Base-by-base conservation (phyloP, 2,797 vertebrate genomes). In the Falco concolor region DNA sequence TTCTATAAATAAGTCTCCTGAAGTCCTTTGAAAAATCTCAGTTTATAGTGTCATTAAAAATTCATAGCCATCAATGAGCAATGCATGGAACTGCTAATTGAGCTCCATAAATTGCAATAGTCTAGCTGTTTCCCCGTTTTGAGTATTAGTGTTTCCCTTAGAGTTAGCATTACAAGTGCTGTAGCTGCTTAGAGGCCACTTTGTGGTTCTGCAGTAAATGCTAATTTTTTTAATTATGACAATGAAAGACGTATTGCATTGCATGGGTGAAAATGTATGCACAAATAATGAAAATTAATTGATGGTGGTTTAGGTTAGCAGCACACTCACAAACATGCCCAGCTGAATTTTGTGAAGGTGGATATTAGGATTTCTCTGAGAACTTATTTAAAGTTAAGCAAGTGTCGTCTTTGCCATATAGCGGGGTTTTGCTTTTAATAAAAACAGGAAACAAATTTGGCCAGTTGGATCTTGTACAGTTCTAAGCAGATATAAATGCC, bases 1-100 rank as follows among this genome's bases (percentile, higher is more conserved):
- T 50, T 16, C 64, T 0, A 0, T 60, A 49, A 68, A 72, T 34
- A 60, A 2, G 3, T n/a, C 24, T 60, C n/a, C 72, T 64, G 36
- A 77, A 27, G 23, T 50, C 38, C 45, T 88, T 65, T 42, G 60
- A 80, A 94, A 94, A 77, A 77, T 77, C 40, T 52, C 24, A 49
- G 47, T 44, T 90, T 73, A 44, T 81, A 0, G 0, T 84, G n/a
- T 72, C 24, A 27, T 75, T 89, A 93, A 53, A 78, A 84, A 77
- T 74, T 70, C 49, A 44, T 38, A 59, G 9, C 57, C 2, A 5
- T 85, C 25, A 38, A 18, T 49, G 36, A 87, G 67, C 36, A 76
- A 25, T 57, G 81, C 15, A 6, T 80, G 68, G 60, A 83, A 30
- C 49, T 44, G 60, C 50, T 80, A 85, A 70, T 42, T 45, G 69